A percentile compares a stretch with the other conserved stretches of the same genome.
These are phyloP conservation scores for Pygocentrus nattereri DNA, from an alignment of 2,797 vertebrate genomes.

Conservation along the genomic window DNA sequence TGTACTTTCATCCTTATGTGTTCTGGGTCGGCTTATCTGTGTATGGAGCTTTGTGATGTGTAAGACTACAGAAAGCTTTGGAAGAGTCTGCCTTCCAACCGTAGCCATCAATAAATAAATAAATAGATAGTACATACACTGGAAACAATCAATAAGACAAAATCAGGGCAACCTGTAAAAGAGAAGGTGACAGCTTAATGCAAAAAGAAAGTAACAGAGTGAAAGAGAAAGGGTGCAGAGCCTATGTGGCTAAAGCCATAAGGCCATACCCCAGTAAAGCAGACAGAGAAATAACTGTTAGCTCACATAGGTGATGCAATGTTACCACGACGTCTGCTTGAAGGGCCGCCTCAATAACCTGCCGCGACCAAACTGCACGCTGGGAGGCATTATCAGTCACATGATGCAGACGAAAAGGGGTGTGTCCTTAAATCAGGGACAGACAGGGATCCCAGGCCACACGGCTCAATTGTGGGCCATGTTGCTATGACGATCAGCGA, in stretches of 20 bases:
- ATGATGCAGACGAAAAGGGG: slow-evolving; percentile 16
- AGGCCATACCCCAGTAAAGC: background rate
- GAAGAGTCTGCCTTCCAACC: background rate
- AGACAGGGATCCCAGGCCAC: slow-evolving; percentile 19
- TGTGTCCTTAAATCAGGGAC: slow-evolving; percentile 20
- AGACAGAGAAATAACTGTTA: slow-evolving; percentile 11
- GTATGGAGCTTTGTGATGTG: background rate
- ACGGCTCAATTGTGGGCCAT: background rate
- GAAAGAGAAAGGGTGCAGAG: background rate
- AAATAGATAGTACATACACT: slow-evolving; percentile 30
- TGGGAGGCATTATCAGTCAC: slow-evolving; percentile 27
- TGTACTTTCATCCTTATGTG: background rate
- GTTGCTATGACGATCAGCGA: slow-evolving; percentile 12
- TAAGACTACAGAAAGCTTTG: slow-evolving; percentile 3
- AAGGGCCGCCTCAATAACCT: background rate
- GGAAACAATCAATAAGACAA: background rate
- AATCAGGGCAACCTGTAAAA: background rate
- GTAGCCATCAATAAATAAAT: slow-evolving; percentile 53
- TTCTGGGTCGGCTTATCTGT: slow-evolving; percentile 16
- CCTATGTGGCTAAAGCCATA: slow-evolving; percentile 25
- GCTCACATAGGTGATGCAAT: background rate
- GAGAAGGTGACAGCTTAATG: background rate
- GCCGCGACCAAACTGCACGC: slow-evolving; percentile 21
- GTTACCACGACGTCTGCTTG: slow-evolving; percentile 4
- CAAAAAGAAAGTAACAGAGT: background rate